phyloP scores from a whole-genome alignment of 2,888 invertebrate genomes.

The Vannuccia rotundouncinata region DNA sequence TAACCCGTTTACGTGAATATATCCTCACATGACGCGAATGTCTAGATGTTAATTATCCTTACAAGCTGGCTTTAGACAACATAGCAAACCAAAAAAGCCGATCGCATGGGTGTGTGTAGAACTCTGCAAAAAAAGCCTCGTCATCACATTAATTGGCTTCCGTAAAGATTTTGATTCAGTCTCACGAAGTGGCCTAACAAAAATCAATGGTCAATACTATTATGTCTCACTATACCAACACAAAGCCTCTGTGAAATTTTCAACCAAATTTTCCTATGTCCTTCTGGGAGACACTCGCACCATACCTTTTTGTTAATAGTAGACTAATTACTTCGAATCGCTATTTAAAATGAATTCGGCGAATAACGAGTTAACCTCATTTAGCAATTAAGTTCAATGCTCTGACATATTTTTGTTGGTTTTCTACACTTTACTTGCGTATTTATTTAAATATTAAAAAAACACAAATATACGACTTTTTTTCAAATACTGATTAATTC shows the following conservation, averaged over 20 bases:
- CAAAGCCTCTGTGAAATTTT: neutral
- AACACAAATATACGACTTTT: too few species aligned
- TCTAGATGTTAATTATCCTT: neutral
- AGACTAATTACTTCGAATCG: too few species aligned
- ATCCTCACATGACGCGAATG: neutral
- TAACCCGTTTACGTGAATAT: too few species aligned
- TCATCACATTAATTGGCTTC: neutral
- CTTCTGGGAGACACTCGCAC: neutral
- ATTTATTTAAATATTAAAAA: too few species aligned
- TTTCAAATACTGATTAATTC: too few species aligned
- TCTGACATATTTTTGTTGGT: too few species aligned
- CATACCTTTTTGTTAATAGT: neutral
- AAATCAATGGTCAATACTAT: neutral
- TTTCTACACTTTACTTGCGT: too few species aligned
- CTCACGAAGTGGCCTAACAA: neutral
- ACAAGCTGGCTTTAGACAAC: neutral
- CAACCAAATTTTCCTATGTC: neutral
- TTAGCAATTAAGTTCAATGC: too few species aligned
- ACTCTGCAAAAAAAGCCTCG: neutral
- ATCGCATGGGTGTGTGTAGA: too few species aligned
- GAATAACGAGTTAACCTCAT: too few species aligned
- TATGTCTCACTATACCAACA: neutral
- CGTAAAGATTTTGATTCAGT: neutral
- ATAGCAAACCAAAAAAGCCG: too few species aligned
- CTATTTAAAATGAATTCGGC: too few species aligned